These are phyloP conservation scores for Tachypleus tridentatus DNA, from an alignment of 1,140 invertebrate genomes.

Conservation along the genomic window DNA sequence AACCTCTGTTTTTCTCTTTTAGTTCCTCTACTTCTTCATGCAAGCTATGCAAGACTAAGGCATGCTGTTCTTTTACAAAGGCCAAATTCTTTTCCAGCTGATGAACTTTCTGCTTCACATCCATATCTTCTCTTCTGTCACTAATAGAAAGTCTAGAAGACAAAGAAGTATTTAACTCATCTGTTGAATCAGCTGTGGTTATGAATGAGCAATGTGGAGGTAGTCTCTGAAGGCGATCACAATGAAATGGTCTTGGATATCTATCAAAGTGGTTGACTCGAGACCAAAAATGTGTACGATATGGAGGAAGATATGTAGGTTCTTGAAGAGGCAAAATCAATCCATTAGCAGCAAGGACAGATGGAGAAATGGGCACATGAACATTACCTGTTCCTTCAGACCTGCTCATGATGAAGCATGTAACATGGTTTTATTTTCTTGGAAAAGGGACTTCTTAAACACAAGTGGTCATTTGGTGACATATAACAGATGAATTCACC, in stretches of 20 bases:
- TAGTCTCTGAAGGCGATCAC: conserved; percentile 9
- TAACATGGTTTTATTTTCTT: no score
- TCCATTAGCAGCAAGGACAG: not conserved
- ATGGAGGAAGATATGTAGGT: conserved; percentile 6
- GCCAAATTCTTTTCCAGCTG: conserved; percentile 20
- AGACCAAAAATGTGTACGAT: conserved; percentile 15
- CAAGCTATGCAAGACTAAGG: conserved; percentile 12
- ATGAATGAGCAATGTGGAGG: conserved; percentile 13
- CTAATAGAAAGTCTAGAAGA: not conserved
- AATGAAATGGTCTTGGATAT: conserved; percentile 13
- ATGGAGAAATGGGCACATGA: conserved; percentile 14
- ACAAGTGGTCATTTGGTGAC: no score
- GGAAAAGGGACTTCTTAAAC: no score
- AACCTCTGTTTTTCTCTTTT: conserved; percentile 20
- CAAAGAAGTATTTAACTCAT: not conserved
- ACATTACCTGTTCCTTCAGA: conserved; percentile 18
- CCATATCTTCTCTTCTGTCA: conserved; percentile 4
- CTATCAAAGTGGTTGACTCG: conserved; percentile 12
- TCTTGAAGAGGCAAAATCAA: conserved; percentile 13
- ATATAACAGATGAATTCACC: no score
- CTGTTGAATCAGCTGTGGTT: conserved; percentile 8
- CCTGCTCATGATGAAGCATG: conserved; percentile 9
- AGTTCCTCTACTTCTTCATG: conserved; percentile 21
- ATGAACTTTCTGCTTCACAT: conserved; percentile 18
- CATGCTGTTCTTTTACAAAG: conserved; percentile 19